Percentiles rank a stretch among this genome's conserved stretches.
Evolutionary conservation across 1,140 invertebrate genomes (phyloP).

Genomic region (Bombus soroeensis): DNA sequence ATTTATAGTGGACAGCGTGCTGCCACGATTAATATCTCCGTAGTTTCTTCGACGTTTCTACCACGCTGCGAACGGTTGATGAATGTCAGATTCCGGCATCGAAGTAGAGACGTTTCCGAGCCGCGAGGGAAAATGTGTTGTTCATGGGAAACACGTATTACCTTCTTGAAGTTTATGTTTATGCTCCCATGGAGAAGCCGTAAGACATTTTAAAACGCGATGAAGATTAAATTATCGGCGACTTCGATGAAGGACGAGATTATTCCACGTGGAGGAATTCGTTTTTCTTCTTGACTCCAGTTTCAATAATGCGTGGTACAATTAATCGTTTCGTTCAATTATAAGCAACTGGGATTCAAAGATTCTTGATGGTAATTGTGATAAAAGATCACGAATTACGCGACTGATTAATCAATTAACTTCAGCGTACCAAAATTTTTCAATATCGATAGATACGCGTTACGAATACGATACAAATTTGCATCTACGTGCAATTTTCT

Average conservation of each 20-base stretch:
- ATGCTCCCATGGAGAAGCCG: not conserved
- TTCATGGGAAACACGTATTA: conserved; percentile 4
- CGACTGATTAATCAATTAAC: no score
- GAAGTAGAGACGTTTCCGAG: conserved; percentile 58
- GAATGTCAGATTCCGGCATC: conserved; percentile 42
- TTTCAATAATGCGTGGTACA: not conserved
- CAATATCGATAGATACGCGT: not conserved
- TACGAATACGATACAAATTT: not conserved
- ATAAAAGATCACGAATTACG: not conserved
- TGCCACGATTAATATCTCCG: conserved; percentile 75
- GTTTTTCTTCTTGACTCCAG: not conserved
- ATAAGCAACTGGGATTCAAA: not conserved
- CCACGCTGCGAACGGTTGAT: conserved; percentile 38
- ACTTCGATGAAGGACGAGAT: not conserved
- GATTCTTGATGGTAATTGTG: not conserved
- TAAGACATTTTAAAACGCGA: conserved; percentile 5
- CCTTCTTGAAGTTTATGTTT: not conserved
- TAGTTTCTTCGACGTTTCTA: conserved; percentile 39
- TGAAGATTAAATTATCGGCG: not conserved
- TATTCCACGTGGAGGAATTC: not conserved
- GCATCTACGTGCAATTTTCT: not conserved
- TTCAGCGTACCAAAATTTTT: no score
- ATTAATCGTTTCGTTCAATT: not conserved
- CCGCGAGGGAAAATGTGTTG: conserved; percentile 2
- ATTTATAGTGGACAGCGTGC: conserved; percentile 75